phyloP scores from a whole-genome alignment of 2,113 vertebrate genomes.

The Suricata suricatta region DNA sequence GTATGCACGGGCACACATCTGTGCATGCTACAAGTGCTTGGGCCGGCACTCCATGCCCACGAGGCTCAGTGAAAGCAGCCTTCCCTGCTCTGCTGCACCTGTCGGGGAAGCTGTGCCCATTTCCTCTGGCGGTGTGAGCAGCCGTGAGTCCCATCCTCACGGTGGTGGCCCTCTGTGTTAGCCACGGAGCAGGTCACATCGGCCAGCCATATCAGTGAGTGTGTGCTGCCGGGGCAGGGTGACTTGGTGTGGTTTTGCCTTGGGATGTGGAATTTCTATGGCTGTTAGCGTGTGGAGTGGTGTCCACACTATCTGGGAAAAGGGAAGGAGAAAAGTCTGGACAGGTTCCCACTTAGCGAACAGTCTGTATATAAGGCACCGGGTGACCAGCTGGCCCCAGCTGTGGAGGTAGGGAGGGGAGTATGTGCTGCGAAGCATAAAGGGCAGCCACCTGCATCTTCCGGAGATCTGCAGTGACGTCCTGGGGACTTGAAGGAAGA shows the following conservation, averaged over 20 bases:
- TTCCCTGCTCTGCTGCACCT: not conserved
- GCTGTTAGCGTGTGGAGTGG: not conserved
- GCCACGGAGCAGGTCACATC: rapidly evolving
- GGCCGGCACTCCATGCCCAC: not conserved
- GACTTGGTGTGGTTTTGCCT: not conserved
- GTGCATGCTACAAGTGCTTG: rapidly evolving
- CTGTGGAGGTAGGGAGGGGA: rapidly evolving
- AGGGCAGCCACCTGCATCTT: not conserved
- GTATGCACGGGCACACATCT: rapidly evolving
- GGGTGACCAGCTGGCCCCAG: not conserved
- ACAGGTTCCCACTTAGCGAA: not conserved
- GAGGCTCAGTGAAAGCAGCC: not conserved
- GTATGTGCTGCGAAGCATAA: rapidly evolving
- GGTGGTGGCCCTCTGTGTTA: too few relatives aligned
- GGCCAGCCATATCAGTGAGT: rapidly evolving
- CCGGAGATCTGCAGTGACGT: not conserved
- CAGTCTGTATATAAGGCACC: not conserved
- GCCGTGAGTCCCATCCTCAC: too few relatives aligned
- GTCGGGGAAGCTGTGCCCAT: not conserved
- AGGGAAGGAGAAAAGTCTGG: not conserved
- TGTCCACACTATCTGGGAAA: not conserved
- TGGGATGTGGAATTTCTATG: not conserved
- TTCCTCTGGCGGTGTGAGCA: not conserved
- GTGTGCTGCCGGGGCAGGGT: not conserved
- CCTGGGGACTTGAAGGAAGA: not conserved